phyloP scores from a whole-genome alignment of 1,140 invertebrate species.

The Pseudomyrmex cubaensis region DNA sequence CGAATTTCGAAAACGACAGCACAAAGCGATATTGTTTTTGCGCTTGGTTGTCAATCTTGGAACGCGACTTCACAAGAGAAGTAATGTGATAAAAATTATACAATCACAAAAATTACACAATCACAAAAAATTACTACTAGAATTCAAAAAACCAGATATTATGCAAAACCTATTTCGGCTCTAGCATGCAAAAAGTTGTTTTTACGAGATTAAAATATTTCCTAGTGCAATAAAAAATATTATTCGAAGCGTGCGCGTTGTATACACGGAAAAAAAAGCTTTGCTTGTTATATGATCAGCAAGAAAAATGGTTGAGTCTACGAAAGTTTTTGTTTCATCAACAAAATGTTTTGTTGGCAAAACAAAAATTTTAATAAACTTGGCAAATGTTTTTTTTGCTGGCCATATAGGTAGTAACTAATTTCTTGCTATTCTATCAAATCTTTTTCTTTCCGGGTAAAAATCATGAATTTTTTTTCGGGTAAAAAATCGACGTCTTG shows the following conservation, averaged over 20 bases:
- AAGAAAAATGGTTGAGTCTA: no score
- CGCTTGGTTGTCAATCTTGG: neutral
- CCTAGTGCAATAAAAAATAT: neutral
- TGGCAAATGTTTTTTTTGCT: no score
- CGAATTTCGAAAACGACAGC: neutral
- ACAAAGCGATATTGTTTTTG: neutral
- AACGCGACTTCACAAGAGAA: neutral
- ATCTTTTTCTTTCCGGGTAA: no score
- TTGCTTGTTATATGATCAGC: no score
- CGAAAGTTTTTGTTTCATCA: no score
- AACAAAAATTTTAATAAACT: no score
- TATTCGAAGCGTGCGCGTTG: neutral
- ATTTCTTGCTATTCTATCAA: no score
- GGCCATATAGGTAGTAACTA: no score
- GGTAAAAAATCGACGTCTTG: neutral
- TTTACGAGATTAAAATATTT: neutral
- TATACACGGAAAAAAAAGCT: no score
- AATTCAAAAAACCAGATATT: constrained; percentile 1
- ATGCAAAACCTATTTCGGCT: neutral
- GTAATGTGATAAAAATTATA: neutral
- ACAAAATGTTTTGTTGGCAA: no score
- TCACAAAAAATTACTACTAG: neutral
- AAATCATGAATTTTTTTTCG: neutral
- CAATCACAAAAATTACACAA: neutral
- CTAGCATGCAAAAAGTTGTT: neutral